phyloP scores from a whole-genome alignment of 2,113 vertebrate genomes.

The Hippocampus guttulatus region DNA sequence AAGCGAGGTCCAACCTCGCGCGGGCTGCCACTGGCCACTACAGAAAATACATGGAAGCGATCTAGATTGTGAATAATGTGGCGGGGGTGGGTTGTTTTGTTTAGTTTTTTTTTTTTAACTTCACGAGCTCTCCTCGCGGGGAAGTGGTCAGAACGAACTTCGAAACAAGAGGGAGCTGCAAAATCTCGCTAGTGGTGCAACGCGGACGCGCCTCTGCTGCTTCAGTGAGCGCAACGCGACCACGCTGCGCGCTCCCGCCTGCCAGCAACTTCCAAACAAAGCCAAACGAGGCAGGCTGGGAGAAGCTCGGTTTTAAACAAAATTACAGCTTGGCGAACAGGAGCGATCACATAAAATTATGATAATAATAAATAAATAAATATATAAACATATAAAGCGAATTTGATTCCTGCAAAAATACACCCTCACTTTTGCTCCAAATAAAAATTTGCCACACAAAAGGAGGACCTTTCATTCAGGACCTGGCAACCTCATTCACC shows the following conservation, averaged over 20 bases:
- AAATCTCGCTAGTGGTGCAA: slow-evolving; percentile 15
- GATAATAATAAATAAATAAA: not conserved
- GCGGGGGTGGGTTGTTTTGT: too few species aligned
- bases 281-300: slow-evolving; percentile 1
- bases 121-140: not conserved
- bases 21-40: not conserved
- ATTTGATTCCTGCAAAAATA: too few species aligned
- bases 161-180: slow-evolving; percentile 17
- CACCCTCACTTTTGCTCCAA: too few species aligned
- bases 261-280: slow-evolving; percentile 17
- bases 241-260: slow-evolving; percentile 22
- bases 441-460: too few species aligned
- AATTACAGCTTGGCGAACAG: not conserved
- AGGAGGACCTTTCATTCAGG: too few species aligned
- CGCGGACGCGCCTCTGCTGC: slow-evolving; percentile 22
- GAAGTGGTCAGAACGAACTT: slow-evolving; percentile 42
- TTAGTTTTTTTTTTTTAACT: not conserved
- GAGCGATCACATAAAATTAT: not conserved
- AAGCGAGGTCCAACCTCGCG: not conserved
- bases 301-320: not conserved
- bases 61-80: not conserved
- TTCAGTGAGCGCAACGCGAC: slow-evolving; percentile 24
- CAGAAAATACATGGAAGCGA: not conserved
- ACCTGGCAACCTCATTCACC: too few species aligned
- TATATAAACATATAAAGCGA: not conserved